Base-by-base conservation (phyloP, 2,888 invertebrate species). In the Cosmorhoe ocellata region DNA sequence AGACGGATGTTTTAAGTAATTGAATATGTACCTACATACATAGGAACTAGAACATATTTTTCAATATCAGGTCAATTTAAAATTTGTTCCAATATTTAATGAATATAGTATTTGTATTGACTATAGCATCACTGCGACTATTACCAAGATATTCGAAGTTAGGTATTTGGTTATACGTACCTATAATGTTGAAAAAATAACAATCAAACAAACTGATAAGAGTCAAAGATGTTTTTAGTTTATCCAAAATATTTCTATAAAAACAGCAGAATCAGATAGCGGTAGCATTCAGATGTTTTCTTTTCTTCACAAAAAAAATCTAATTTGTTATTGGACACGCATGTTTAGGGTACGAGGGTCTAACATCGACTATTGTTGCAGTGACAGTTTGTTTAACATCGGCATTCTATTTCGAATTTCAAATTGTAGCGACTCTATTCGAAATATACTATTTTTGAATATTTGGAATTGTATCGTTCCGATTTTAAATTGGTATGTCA, bases 361-460 rank as follows among this genome's bases (percentile, higher is more conserved):
- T 66, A 72, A 69, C 69, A 46, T 39, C 39, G 18, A 57, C 72
- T 66, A 74, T 84, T 84, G 84, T 84, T 52, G 37, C 59, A 47
- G 54, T 84, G 84, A 84, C 84, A 84, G 81, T 76, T 77, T 73
- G 69, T 71, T 75, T 80, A 83, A 81, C 81, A 80, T 64, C 64
- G 67, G 64, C 61, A 51, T 76, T 75, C 69, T 62, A 61, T 65
- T 64, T 59, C 57, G 63, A 71, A 59, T 75, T 79, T 73, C 68
- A 75, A 79, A 77, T 76, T 74, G 73, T 74, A 78, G 81, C 71
- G 66, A 76, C 77, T 80, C 68, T 71, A 76, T 80, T 69, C 71
- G 65, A 58, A 70, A 72, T 66, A 51, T 74, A 73, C 68, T 61
- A 58, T 63, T 63, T 69, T 60, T 58, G 62, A 69, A 59, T 75